phyloP scores from a whole-genome alignment of 2,888 invertebrate genomes.

The Amaurobius ferox region DNA sequence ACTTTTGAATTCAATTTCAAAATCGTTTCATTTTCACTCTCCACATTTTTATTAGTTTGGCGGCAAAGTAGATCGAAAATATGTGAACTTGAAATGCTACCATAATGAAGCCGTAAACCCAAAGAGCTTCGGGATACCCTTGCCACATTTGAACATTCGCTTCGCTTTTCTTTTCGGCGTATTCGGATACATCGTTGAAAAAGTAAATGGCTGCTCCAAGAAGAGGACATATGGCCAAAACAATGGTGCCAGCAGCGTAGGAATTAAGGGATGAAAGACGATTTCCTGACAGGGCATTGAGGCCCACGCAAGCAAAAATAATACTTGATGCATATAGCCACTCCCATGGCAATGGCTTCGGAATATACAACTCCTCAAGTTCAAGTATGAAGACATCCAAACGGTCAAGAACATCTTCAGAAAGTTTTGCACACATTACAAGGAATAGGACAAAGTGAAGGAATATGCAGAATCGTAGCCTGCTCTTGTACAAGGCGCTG shows the following conservation, averaged over 20 bases:
- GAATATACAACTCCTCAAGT: constrained; percentile 94
- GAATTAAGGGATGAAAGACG: constrained; percentile 84
- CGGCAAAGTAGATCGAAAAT: constrained; percentile 90
- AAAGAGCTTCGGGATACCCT: constrained; percentile 92
- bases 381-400: constrained; percentile 95
- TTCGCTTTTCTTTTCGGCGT: constrained; percentile 83
- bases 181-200: constrained; percentile 89
- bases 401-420: constrained; percentile 92
- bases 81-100: constrained; percentile 91
- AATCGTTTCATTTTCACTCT: constrained; percentile 44
- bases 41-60: constrained; percentile 90
- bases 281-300: constrained; percentile 91
- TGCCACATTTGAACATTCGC: constrained; percentile 87
- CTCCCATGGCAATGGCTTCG: constrained; percentile 94
- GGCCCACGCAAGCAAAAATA: constrained; percentile 88
- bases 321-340: constrained; percentile 93
- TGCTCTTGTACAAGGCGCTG: constrained; percentile 96
- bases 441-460: constrained; percentile 93
- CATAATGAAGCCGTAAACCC: constrained; percentile 94
- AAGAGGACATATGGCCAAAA: constrained; percentile 89
- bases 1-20: constrained; percentile 11
- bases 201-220: constrained; percentile 89
- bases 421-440: constrained; percentile 92
- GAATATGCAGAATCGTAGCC: constrained; percentile 95
- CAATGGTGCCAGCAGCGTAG: constrained; percentile 87